Evolutionary conservation across 2,797 vertebrate genomes (phyloP).

Genomic region (Lacerta viridis): DNA sequence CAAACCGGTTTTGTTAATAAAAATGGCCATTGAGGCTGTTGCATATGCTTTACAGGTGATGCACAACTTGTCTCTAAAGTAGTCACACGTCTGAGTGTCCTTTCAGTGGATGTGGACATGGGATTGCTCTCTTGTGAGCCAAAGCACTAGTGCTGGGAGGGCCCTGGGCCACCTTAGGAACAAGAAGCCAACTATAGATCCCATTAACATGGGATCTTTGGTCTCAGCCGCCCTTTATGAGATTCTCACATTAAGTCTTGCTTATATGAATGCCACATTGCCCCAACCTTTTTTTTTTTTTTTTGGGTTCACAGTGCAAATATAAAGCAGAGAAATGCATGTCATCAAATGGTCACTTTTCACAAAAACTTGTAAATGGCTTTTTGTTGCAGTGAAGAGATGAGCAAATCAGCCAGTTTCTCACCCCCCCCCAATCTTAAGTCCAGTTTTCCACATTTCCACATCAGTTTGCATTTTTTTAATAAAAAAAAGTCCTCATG

Average conservation of each 20-base stretch:
- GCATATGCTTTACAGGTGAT: not conserved
- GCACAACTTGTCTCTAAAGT: not conserved
- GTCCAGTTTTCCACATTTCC: too few relatives aligned
- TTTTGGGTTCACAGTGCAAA: conserved; percentile 53
- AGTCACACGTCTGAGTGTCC: not conserved
- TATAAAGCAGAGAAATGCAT: conserved; percentile 68
- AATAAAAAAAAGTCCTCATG: too few relatives aligned
- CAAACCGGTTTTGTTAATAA: not conserved
- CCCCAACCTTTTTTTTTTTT: conserved; percentile 46
- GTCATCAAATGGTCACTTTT: conserved; percentile 64
- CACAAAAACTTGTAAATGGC: conserved; percentile 56
- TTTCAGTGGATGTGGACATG: not conserved
- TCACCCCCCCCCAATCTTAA: too few relatives aligned
- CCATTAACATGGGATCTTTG: conserved; percentile 38
- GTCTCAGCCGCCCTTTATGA: conserved; percentile 36
- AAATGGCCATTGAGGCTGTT: not conserved
- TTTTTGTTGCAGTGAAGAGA: conserved; percentile 60
- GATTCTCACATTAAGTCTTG: conserved; percentile 38
- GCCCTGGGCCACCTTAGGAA: not conserved
- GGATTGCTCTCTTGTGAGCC: not conserved
- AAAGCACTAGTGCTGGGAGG: not conserved
- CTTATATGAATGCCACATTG: conserved; percentile 34
- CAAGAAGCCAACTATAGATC: conserved; percentile 16
- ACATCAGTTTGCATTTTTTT: too few relatives aligned
- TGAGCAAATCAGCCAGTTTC: too few relatives aligned